Evolutionary conservation across 2,888 invertebrate genomes (phyloP).

Genomic region (Argyra leucocephala): DNA sequence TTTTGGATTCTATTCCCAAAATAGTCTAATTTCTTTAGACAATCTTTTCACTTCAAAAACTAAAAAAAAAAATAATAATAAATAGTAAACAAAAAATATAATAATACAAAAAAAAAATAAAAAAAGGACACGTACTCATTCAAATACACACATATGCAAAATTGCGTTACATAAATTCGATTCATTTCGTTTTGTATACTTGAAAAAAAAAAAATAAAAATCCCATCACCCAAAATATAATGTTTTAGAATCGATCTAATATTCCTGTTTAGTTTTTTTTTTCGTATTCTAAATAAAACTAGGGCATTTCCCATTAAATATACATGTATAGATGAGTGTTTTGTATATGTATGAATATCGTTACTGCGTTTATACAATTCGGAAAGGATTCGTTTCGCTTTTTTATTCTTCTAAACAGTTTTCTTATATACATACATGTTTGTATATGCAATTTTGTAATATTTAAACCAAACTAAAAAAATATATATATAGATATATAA

Average conservation of each 20-base stretch:
- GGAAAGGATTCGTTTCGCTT: neutral
- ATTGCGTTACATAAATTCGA: constrained; percentile 8
- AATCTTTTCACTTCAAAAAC: neutral
- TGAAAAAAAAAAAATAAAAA: too few relatives aligned
- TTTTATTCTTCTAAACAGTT: neutral
- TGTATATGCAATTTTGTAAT: neutral
- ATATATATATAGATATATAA: too few relatives aligned
- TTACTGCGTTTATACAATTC: neutral
- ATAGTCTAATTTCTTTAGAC: constrained; percentile 2
- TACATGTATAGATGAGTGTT: neutral
- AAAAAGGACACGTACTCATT: constrained; percentile 7
- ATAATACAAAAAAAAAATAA: neutral
- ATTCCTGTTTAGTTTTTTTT: neutral
- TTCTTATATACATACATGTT: neutral
- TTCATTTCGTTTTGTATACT: neutral
- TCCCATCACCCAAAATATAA: too few relatives aligned
- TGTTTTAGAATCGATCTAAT: too few relatives aligned
- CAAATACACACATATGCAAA: neutral
- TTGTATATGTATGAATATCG: neutral
- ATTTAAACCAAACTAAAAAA: too few relatives aligned
- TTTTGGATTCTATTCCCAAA: neutral
- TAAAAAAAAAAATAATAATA: neutral
- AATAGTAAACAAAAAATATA: too few relatives aligned
- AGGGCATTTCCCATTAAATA: neutral
- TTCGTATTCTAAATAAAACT: neutral